Conservation (phyloP, 2,113 vertebrate genomes). For the Pyxicephalus adspersus region DNA sequence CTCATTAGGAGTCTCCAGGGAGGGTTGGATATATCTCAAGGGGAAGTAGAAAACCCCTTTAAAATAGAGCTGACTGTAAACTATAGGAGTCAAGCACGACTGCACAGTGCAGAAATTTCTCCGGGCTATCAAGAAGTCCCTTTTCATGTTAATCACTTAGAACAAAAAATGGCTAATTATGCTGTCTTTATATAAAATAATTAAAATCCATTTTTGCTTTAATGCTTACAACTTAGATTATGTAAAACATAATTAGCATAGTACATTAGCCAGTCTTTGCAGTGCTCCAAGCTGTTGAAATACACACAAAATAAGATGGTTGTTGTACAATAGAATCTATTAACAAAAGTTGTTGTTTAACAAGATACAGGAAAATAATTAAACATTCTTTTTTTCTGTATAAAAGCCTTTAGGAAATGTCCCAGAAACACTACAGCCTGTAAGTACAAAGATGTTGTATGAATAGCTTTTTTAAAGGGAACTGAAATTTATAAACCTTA, state of each 20-base stretch:
- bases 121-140: constrained; percentile 22
- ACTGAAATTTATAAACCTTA: no score
- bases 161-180: constrained; percentile 46
- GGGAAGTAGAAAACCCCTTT: not conserved
- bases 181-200: constrained; percentile 32
- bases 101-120: constrained; percentile 28
- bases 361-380: not conserved
- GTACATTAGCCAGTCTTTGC: constrained; percentile 36
- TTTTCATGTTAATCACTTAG: constrained; percentile 33
- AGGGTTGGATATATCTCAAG: no score
- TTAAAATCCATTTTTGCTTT: constrained; percentile 44
- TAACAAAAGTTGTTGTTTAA: not conserved
- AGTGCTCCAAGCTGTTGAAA: not conserved
- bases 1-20: no score
- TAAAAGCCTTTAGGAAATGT: no score
- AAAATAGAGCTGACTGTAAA: not conserved
- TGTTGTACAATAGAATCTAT: not conserved
- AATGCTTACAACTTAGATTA: constrained; percentile 43
- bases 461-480: no score
- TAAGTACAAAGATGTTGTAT: no score
- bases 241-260: constrained; percentile 31
- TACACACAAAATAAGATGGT: not conserved
- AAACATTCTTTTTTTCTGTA: not conserved
- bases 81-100: constrained; percentile 8
- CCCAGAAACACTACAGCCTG: no score